Evolutionary conservation across 2,797 vertebrate species (phyloP).

Genomic region (Peromyscus aztecus): DNA sequence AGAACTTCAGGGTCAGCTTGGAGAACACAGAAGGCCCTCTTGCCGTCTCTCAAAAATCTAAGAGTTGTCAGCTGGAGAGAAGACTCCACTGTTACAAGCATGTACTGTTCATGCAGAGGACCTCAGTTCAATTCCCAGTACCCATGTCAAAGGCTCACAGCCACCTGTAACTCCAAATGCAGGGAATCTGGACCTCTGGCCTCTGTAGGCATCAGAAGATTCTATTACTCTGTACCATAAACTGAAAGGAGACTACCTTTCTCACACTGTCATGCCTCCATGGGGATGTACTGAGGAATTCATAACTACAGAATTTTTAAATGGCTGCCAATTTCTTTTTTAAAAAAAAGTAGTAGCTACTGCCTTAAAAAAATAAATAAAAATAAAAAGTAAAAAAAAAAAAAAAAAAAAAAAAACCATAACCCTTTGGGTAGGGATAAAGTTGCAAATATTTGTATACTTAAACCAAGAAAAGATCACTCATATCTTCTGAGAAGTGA

Average conservation of each 20-base stretch:
- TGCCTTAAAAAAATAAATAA: background rate
- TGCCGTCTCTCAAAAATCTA: background rate
- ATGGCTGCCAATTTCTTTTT: background rate
- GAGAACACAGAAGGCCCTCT: background rate
- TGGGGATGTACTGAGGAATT: background rate
- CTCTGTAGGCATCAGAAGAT: background rate
- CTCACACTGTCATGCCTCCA: slow-evolving; percentile 19
- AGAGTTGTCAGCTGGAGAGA: background rate
- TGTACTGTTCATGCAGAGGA: background rate
- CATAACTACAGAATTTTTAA: slow-evolving; percentile 39
- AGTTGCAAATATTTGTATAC: background rate
- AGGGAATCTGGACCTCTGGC: background rate
- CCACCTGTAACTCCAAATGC: background rate
- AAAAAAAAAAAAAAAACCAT: background rate
- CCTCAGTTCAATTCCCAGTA: background rate
- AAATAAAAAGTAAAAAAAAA: background rate
- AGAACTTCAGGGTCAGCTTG: background rate
- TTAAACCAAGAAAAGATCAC: background rate
- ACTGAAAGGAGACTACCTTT: slow-evolving; percentile 33
- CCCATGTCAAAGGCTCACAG: background rate
- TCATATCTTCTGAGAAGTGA: background rate
- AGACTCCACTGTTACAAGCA: background rate
- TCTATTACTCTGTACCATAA: background rate
- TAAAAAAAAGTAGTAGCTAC: background rate
- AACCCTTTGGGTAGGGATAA: background rate